A percentile compares a stretch with the other conserved stretches of the same genome.
Evolutionary conservation across 1,140 invertebrate genomes (phyloP).

Genomic region (Cyclina sinensis): DNA sequence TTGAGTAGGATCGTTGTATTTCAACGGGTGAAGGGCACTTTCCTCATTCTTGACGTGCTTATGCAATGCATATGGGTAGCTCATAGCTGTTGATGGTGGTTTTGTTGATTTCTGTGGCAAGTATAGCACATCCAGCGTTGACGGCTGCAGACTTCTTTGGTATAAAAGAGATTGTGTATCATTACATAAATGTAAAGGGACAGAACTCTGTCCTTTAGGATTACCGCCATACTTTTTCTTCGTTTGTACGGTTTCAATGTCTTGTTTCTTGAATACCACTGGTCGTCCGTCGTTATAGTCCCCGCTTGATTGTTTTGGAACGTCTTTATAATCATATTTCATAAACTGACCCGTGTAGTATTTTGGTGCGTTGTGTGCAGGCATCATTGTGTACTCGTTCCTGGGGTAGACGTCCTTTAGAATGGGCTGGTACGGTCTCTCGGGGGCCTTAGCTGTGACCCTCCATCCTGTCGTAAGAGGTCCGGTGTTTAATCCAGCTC

Average conservation of each 20-base stretch:
- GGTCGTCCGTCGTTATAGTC: constrained; percentile 16
- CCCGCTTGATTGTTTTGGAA: not conserved
- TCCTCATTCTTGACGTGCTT: constrained; percentile 38
- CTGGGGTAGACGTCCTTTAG: constrained; percentile 54
- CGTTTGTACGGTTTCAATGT: constrained; percentile 61
- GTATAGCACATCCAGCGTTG: not conserved
- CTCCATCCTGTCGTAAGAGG: constrained; percentile 18
- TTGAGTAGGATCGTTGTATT: constrained; percentile 28
- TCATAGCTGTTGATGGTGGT: not conserved
- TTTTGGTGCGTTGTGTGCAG: constrained; percentile 33
- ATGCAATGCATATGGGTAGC: constrained; percentile 34
- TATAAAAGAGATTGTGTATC: constrained; percentile 55
- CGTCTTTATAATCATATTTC: constrained; percentile 48
- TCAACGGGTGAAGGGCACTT: constrained; percentile 48
- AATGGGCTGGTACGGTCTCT: constrained; percentile 45
- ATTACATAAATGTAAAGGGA: constrained; percentile 64
- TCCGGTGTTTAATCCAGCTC: not conserved
- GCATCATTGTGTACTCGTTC: constrained; percentile 67
- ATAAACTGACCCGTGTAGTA: constrained; percentile 63
- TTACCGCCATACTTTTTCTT: constrained; percentile 63
- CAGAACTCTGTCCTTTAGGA: constrained; percentile 51
- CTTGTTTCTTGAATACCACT: constrained; percentile 63
- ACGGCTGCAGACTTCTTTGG: constrained; percentile 55
- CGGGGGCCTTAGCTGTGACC: constrained; percentile 15
- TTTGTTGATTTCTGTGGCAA: not conserved